Evolutionary conservation across 2,888 invertebrate genomes (phyloP).

Genomic region (Clepsis dumicolana): DNA sequence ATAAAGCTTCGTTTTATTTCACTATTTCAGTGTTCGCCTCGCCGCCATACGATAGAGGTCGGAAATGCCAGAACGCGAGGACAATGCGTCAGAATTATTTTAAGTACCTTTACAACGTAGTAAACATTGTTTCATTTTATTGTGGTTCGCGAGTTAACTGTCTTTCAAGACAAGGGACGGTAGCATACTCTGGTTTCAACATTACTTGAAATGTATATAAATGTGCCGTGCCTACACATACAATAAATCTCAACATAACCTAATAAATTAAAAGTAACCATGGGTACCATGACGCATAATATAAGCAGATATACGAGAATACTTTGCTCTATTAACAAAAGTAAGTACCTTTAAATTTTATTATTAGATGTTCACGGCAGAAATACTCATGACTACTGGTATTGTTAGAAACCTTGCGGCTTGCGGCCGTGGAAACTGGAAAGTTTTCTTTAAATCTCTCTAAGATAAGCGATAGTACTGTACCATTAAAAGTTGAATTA

Average conservation of each 20-base stretch:
- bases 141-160: not conserved
- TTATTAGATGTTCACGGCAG: not conserved
- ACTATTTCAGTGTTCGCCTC: not conserved
- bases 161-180: not conserved
- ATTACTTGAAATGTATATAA: not conserved
- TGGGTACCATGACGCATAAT: constrained; percentile 14
- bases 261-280: constrained; percentile 29
- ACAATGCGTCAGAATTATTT: constrained; percentile 37
- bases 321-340: constrained; percentile 21
- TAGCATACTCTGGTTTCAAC: too few species aligned
- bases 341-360: not conserved
- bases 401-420: constrained; percentile 36
- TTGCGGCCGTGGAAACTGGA: constrained; percentile 26
- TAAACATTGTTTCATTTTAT: constrained; percentile 19
- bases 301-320: constrained; percentile 32
- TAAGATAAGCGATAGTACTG: constrained; percentile 1
- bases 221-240: constrained; percentile 15
- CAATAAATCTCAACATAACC: constrained; percentile 18
- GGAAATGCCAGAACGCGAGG: constrained; percentile 30
- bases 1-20: constrained; percentile 1
- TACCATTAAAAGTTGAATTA: not conserved
- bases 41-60: constrained; percentile 20
- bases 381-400: not conserved
- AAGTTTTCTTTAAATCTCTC: constrained; percentile 28
- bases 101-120: constrained; percentile 24